These are phyloP conservation scores for Distichodus sexfasciatus DNA, from an alignment of 2,797 vertebrate genomes.

Conservation along the genomic window DNA sequence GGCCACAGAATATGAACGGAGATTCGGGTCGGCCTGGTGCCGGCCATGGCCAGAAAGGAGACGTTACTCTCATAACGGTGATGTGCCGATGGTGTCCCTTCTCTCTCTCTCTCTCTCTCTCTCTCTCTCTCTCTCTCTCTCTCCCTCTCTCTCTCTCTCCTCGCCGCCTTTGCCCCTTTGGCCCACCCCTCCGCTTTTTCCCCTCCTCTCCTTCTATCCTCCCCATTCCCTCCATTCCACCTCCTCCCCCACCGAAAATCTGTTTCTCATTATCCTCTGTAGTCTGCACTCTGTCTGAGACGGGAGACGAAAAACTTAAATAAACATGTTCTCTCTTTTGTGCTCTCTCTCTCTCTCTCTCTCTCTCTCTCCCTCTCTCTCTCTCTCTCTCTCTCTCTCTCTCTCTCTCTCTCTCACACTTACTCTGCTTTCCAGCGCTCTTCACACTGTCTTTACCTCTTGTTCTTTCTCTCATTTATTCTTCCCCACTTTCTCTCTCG, in stretches of 20 bases:
- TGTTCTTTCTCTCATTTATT: too few species aligned
- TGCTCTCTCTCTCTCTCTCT: slow-evolving; percentile 36
- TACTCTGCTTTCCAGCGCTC: too few species aligned
- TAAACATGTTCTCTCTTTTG: slow-evolving; percentile 64
- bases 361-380: not conserved
- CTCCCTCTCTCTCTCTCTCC: slow-evolving; percentile 8
- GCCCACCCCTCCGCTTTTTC: slow-evolving; percentile 6
- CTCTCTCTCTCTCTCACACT: not conserved
- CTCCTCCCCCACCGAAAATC: slow-evolving; percentile 62
- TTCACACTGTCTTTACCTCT: too few species aligned
- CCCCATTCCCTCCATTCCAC: slow-evolving; percentile 50
- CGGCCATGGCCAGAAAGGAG: slow-evolving; percentile 23
- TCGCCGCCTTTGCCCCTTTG: too few species aligned
- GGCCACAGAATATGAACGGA: too few species aligned
- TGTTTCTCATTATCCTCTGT: slow-evolving; percentile 81
- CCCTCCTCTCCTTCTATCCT: slow-evolving; percentile 33
- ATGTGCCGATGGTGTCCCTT: slow-evolving; percentile 51
- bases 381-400: slow-evolving; percentile 10
- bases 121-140: slow-evolving; percentile 31
- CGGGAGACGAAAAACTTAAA: slow-evolving; percentile 78
- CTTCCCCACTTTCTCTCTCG: not conserved
- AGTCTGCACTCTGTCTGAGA: slow-evolving; percentile 80
- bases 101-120: slow-evolving; percentile 57
- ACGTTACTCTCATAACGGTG: slow-evolving; percentile 60
- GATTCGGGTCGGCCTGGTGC: not conserved